Percentiles rank a stretch among this genome's conserved stretches.
These are phyloP conservation scores for Metacarcinus magister DNA, from an alignment of 2,888 invertebrate species.

Conservation along the genomic window DNA sequence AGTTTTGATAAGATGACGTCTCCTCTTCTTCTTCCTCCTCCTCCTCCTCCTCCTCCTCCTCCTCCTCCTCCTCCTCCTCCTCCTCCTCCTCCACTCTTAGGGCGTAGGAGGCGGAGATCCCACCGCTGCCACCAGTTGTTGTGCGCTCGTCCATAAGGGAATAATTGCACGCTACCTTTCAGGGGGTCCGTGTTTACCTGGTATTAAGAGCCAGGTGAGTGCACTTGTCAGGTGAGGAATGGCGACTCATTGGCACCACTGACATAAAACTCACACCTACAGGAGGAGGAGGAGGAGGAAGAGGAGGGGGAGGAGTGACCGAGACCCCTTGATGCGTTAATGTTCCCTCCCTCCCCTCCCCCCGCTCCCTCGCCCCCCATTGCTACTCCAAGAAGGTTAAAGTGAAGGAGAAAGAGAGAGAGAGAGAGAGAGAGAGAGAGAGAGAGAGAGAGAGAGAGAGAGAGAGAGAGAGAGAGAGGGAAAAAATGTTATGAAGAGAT, in stretches of 20 bases:
- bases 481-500: background rate
- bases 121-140: too few species aligned
- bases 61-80: too few species aligned
- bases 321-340: background rate
- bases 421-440: conserved; percentile 5
- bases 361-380: background rate
- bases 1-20: too few species aligned
- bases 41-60: too few species aligned
- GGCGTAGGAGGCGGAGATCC: too few species aligned
- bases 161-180: conserved; percentile 57
- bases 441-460: background rate
- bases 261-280: background rate
- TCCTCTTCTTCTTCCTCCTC: too few species aligned
- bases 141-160: conserved; percentile 19
- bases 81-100: too few species aligned
- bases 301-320: background rate
- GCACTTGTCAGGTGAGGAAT: too few species aligned
- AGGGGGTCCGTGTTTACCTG: background rate
- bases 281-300: background rate
- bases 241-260: too few species aligned
- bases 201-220: background rate
- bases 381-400: background rate
- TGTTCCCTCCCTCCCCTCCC: background rate
- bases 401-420: background rate
- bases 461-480: background rate